Conservation (phyloP, 2,797 vertebrate genomes). For the Schizopygopsis pylzovi region DNA sequence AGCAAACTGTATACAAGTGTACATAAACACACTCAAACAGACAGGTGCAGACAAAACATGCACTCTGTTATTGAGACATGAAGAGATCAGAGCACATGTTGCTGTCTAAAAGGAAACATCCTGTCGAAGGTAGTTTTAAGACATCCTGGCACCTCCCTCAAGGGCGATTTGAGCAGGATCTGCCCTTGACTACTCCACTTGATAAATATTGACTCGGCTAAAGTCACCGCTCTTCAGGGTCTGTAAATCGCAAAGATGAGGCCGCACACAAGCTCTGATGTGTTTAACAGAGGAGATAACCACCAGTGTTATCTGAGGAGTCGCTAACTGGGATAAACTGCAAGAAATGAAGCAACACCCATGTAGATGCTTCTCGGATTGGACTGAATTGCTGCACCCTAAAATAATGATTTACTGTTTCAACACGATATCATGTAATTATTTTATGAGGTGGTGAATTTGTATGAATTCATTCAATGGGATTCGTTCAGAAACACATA, state of each 20-base stretch:
- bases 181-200: constrained; percentile 56
- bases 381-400: not conserved
- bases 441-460: not conserved
- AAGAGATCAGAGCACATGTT: constrained; percentile 5
- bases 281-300: constrained; percentile 60
- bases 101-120: constrained; percentile 39
- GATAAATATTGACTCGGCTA: constrained; percentile 63
- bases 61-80: constrained; percentile 20
- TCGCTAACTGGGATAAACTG: constrained; percentile 19
- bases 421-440: not conserved
- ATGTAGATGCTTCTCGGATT: not conserved
- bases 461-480: not conserved
- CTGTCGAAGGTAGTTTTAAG: constrained; percentile 54
- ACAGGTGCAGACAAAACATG: constrained; percentile 41
- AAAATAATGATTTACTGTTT: not conserved
- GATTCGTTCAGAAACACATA: too few species aligned
- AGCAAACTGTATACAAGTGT: not conserved
- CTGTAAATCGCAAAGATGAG: constrained; percentile 51
- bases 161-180: constrained; percentile 57
- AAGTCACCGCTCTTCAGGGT: constrained; percentile 54
- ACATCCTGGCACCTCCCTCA: constrained; percentile 52
- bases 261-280: constrained; percentile 48
- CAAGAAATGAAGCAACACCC: not conserved
- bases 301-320: constrained; percentile 24
- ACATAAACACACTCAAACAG: constrained; percentile 26